phyloP scores from a whole-genome alignment of 1,140 invertebrate genomes.

The Zaprionus nigranus region DNA sequence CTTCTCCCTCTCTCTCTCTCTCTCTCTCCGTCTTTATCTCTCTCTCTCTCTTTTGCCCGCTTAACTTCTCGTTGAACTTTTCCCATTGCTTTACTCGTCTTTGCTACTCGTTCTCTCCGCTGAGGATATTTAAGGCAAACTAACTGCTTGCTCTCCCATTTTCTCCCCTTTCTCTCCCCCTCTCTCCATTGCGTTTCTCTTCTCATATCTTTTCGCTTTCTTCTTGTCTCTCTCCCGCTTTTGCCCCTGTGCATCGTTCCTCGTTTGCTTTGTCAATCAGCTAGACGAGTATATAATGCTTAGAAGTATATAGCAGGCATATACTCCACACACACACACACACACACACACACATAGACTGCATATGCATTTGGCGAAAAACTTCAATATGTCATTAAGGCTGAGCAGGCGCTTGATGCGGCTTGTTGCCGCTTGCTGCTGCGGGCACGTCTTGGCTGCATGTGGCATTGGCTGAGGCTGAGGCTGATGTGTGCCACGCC shows the following conservation, averaged over 20 bases:
- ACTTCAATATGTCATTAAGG: constrained; percentile 57
- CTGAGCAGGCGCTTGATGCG: constrained; percentile 45
- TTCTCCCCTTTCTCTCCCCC: neutral
- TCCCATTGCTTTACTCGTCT: neutral
- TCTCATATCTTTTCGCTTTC: too few species aligned
- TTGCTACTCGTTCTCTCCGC: neutral
- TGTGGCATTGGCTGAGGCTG: constrained; percentile 10
- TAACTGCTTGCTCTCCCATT: neutral
- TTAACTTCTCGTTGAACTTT: constrained; percentile 7
- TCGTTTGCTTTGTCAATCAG: constrained; percentile 15
- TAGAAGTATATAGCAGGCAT: neutral
- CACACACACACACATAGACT: too few species aligned
- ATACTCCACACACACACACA: neutral
- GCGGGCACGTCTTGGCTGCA: constrained; percentile 55
- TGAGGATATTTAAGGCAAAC: neutral
- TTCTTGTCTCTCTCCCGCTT: neutral
- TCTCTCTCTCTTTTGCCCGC: neutral
- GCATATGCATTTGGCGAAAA: constrained; percentile 38
- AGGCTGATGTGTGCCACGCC: constrained; percentile 33
- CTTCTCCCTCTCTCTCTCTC: neutral
- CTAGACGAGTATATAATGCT: neutral
- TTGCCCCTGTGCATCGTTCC: neutral
- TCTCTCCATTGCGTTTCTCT: too few species aligned
- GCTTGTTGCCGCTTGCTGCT: constrained; percentile 29
- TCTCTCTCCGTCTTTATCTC: neutral